A percentile compares a stretch with the other conserved stretches of the same genome.
Evolutionary conservation across 2,888 invertebrate species (phyloP).

Genomic region (Syrphus vitripennis): DNA sequence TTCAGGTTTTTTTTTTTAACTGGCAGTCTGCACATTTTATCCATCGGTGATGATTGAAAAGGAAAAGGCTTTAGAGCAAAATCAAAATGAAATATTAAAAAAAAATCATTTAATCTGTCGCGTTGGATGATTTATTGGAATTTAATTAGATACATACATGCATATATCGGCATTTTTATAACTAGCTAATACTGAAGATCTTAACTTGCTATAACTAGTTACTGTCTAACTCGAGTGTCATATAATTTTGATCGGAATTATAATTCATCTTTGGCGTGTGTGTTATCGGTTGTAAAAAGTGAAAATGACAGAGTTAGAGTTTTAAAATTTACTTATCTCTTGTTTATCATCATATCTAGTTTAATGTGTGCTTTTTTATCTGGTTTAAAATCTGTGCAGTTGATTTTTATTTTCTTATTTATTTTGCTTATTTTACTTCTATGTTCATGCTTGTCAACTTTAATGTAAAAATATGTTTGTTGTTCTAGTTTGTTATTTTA

Average conservation of each 20-base stretch:
- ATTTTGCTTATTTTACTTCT: background rate
- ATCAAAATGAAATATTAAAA: background rate
- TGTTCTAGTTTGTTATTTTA: background rate
- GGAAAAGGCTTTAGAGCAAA: constrained; percentile 21
- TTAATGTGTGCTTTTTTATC: constrained; percentile 6
- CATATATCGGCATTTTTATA: background rate
- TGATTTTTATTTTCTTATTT: background rate
- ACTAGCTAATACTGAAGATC: background rate
- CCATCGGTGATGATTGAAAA: background rate
- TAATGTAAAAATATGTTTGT: background rate
- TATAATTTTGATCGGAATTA: background rate
- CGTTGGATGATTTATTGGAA: constrained; percentile 26
- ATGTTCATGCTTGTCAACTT: background rate
- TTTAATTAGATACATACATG: constrained; percentile 11
- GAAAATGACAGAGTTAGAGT: constrained; percentile 13
- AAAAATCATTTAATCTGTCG: background rate
- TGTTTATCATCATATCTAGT: background rate
- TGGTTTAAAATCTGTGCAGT: background rate
- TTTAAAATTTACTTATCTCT: constrained; percentile 23
- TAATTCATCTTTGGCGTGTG: background rate
- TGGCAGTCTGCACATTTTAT: background rate
- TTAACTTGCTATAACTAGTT: background rate
- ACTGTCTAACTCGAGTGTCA: constrained; percentile 2
- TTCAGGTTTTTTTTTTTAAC: constrained; percentile 54
- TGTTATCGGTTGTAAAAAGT: constrained; percentile 30